Percentiles rank a stretch among this genome's conserved stretches.
These are phyloP conservation scores for Oreocharis arfaki DNA, from an alignment of 2,113 vertebrate genomes.

Conservation along the genomic window DNA sequence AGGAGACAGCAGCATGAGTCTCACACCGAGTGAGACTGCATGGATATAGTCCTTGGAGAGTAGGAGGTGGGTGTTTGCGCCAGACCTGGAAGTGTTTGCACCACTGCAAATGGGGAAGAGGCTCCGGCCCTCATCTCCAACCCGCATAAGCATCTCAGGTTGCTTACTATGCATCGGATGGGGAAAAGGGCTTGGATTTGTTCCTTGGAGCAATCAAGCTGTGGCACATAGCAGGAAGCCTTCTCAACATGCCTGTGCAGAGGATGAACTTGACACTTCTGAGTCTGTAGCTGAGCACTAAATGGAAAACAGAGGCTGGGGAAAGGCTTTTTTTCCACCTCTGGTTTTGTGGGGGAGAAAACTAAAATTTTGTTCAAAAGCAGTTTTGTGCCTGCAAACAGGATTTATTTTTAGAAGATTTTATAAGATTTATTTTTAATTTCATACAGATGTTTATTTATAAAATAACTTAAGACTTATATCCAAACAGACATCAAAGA, in stretches of 20 bases:
- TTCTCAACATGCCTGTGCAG: not conserved
- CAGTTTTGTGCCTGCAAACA: conserved; percentile 17
- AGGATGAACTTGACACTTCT: not conserved
- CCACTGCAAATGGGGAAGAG: not conserved
- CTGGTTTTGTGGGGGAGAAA: conserved; percentile 24
- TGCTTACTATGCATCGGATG: not conserved
- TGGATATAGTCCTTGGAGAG: not conserved
- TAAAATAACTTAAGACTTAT: conserved; percentile 39
- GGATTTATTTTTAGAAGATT: conserved; percentile 40
- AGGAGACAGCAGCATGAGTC: not conserved
- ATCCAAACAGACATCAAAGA: conserved; percentile 52
- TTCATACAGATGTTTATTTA: conserved; percentile 57
- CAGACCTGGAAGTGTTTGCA: not conserved
- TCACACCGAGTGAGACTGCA: accelerated
- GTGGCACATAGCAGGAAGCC: not conserved
- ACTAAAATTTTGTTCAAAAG: conserved; percentile 25
- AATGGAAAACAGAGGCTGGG: conserved; percentile 42
- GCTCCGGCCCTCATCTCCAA: not conserved
- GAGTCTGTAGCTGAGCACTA: not conserved
- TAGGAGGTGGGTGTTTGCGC: not conserved
- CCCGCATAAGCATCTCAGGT: not conserved
- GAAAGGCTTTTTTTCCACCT: not conserved
- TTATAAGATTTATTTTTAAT: conserved; percentile 52
- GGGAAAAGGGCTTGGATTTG: not conserved
- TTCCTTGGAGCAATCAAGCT: not conserved